phyloP scores from a whole-genome alignment of 2,113 vertebrate genomes.

The Chinchilla lanigera region DNA sequence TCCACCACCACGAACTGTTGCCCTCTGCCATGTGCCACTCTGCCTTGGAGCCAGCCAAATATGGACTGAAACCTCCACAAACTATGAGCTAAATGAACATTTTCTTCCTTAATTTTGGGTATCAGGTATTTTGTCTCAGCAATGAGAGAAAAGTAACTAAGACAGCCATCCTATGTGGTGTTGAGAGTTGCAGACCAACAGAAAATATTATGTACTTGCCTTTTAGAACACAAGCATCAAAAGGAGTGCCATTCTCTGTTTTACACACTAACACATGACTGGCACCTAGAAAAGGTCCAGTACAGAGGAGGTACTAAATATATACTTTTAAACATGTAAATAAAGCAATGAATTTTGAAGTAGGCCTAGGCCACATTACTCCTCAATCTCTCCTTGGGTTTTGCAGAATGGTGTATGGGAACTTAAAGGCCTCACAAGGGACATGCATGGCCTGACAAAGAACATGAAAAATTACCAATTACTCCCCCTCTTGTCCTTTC shows the following conservation, averaged over 20 bases:
- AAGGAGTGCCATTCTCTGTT: neutral
- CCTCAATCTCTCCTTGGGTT: neutral
- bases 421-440: too few species aligned
- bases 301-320: neutral
- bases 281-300: neutral
- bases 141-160: too few species aligned
- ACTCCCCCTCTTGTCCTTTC: too few species aligned
- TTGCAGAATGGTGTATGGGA: neutral
- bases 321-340: neutral
- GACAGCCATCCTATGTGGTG: neutral
- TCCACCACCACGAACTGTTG: too few species aligned
- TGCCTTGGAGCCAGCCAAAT: too few species aligned
- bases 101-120: too few species aligned
- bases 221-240: neutral
- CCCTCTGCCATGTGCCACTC: too few species aligned
- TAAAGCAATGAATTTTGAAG: neutral
- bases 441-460: too few species aligned
- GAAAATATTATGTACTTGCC: neutral
- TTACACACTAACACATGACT: neutral
- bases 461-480: too few species aligned
- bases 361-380: neutral
- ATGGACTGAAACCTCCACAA: too few species aligned
- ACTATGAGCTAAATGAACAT: too few species aligned
- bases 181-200: neutral
- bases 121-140: too few species aligned